phyloP scores from a whole-genome alignment of 2,113 vertebrate genomes.

The Urocitellus parryii region DNA sequence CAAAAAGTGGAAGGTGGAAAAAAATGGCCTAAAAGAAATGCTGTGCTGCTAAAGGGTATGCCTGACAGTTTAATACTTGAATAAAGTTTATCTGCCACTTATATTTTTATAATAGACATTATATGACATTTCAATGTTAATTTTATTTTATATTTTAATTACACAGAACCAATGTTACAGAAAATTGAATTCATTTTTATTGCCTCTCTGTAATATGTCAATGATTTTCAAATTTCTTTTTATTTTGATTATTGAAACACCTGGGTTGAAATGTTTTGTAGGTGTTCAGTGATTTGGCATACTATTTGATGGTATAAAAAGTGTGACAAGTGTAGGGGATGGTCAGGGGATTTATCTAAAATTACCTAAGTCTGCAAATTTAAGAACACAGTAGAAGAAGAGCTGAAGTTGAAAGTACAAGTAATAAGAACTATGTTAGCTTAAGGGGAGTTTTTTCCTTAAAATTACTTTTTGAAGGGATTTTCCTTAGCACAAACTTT shows the following conservation, averaged over 20 bases:
- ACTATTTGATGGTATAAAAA: neutral
- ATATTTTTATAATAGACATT: neutral
- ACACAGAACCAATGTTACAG: neutral
- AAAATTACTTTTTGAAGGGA: conserved; percentile 59
- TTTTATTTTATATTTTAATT: conserved; percentile 46
- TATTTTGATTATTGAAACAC: neutral
- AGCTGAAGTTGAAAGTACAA: conserved; percentile 44
- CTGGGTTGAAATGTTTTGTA: neutral
- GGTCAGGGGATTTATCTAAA: conserved; percentile 44
- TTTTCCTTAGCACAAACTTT: conserved; percentile 45
- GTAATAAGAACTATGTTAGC: conserved; percentile 32
- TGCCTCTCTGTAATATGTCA: neutral
- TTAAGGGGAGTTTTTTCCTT: conserved; percentile 33
- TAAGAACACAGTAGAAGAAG: neutral
- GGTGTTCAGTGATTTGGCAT: neutral
- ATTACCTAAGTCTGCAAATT: conserved; percentile 33
- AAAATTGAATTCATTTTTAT: neutral
- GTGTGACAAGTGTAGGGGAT: neutral
- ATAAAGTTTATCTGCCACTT: conserved; percentile 7
- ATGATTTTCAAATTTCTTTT: neutral
- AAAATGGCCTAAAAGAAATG: neutral
- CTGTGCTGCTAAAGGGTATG: neutral
- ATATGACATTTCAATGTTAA: neutral
- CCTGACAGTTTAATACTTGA: neutral
- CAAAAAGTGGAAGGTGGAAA: neutral